A percentile compares a stretch with the other conserved stretches of the same genome.
Conservation (phyloP, 1,140 invertebrate species). For the Meloidogyne exigua region DNA sequence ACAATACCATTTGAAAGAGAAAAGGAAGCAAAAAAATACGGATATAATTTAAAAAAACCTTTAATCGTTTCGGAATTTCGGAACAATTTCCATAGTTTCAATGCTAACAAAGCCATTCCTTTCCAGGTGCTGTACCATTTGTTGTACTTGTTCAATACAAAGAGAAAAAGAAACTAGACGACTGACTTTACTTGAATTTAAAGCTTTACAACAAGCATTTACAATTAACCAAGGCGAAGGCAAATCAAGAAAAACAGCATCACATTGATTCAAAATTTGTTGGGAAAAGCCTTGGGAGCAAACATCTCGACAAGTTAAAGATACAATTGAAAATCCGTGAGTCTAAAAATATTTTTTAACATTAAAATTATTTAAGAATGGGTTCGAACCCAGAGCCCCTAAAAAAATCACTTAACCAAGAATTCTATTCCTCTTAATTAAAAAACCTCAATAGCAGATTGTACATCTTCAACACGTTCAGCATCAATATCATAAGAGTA, state of each 20-base stretch:
- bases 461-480: constrained; percentile 75
- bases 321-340: constrained; percentile 84
- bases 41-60: constrained; percentile 29
- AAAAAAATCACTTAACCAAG: background rate
- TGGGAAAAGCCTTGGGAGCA: constrained; percentile 78
- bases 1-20: no score
- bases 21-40: no score
- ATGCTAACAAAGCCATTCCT: constrained; percentile 50
- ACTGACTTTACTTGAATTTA: constrained; percentile 54
- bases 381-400: no score
- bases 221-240: constrained; percentile 92
- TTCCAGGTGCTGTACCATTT: constrained; percentile 43
- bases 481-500: constrained; percentile 90
- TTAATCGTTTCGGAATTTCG: constrained; percentile 50
- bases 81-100: constrained; percentile 58
- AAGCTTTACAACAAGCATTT: constrained; percentile 71
- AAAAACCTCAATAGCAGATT: constrained; percentile 76
- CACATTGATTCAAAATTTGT: constrained; percentile 67
- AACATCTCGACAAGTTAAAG: constrained; percentile 71
- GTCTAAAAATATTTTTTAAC: constrained; percentile 35
- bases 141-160: constrained; percentile 62
- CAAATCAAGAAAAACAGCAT: constrained; percentile 94
- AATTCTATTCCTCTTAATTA: background rate
- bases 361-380: no score
- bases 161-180: constrained; percentile 62